These are phyloP conservation scores for Chrysolina oricalcia DNA, from an alignment of 2,888 invertebrate species.

Conservation along the genomic window DNA sequence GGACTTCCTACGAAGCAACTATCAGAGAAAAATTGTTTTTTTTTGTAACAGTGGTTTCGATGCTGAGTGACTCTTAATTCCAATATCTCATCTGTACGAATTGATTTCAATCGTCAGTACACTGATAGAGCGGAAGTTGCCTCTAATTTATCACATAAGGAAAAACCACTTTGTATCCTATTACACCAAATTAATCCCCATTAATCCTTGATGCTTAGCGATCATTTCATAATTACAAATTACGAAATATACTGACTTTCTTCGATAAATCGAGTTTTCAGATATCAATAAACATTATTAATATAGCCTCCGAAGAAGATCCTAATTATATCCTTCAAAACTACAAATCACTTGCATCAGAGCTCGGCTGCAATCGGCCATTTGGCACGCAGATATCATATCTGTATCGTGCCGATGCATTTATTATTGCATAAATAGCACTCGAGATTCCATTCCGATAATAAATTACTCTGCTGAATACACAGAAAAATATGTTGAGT, in stretches of 20 bases:
- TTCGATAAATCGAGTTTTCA: neutral
- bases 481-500: neutral
- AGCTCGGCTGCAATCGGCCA: neutral
- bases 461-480: slow-evolving; percentile 10
- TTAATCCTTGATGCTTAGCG: neutral
- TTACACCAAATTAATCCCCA: neutral
- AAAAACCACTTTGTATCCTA: neutral
- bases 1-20: too few species aligned
- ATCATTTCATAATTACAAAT: slow-evolving; percentile 2
- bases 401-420: slow-evolving; percentile 12
- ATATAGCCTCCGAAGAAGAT: slow-evolving; percentile 8
- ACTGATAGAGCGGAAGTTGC: neutral
- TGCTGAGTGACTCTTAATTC: neutral
- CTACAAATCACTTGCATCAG: slow-evolving; percentile 6
- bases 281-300: slow-evolving; percentile 21
- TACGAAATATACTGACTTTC: neutral
- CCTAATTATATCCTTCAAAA: slow-evolving; percentile 6
- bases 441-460: slow-evolving; percentile 2
- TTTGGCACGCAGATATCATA: slow-evolving; percentile 18
- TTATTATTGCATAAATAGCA: slow-evolving; percentile 3
- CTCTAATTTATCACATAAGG: neutral
- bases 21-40: too few species aligned
- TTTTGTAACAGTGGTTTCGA: too few species aligned
- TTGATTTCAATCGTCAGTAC: neutral
- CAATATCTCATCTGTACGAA: neutral